Evolutionary conservation across 2,113 vertebrate genomes (phyloP), one percentile per base, ranked within the genome.

Genomic region (Eonycteris spelaea): DNA sequence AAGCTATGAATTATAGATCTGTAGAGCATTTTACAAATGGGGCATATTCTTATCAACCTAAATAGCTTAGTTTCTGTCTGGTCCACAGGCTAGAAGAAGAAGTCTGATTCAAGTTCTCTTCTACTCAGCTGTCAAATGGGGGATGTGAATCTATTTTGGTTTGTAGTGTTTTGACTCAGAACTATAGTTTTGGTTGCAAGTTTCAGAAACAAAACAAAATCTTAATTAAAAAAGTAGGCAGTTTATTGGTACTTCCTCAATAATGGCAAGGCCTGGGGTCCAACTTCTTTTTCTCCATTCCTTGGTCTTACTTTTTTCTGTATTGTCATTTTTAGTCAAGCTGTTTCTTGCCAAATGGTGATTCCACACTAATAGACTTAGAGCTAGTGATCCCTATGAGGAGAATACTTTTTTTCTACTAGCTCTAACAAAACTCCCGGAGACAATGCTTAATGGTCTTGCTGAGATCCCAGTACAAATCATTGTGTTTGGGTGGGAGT

Each of bases 151-250:
- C 40, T n/a, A 59, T 65, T 59, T 90, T 65, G 51, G 35, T 65
- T 80, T 75, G n/a, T 13, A 75, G 7, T 63, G 71, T 73, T 63
- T 86, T 19, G 57, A 35, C 21, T 65, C 15, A 40, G 59, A 71
- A 30, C 63, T 77, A 24, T 43, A 35, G 11, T 26, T 73, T 88
- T 75, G 43, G 59, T 88, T 84, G 38, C 28, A 77, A 79, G 10
- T 70, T 95, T 84, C 67, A 74, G 71, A 88, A 93, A 78, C 19
- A 65, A 91, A 82, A n/a, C 30, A 70, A 75, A 63, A 51, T 88
- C 65, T 70, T 71, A 1, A 18, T 91, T 61, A 45, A 75, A 95
- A 86, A 57, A 87, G 38, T 5, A 13, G 35, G 13, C 0, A 3
- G 61, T 67, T 48, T 84, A 59, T 40, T 89, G 28, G 57, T 12